Base-by-base conservation (phyloP, 2,888 invertebrate genomes). In the Malthinus seriepunctatus region DNA sequence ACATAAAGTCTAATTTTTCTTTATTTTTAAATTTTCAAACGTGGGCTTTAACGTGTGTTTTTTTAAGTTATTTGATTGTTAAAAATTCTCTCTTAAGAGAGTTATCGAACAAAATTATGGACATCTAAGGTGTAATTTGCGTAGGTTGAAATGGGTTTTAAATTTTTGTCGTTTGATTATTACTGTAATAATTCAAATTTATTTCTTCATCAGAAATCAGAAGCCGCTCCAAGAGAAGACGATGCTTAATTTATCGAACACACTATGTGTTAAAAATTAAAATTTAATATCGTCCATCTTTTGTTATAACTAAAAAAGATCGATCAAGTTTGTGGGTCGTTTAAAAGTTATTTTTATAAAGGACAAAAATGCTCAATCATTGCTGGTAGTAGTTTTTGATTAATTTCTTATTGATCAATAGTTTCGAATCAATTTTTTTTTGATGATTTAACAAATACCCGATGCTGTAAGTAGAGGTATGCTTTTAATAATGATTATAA, bases 381-480 rank as follows among this genome's bases (percentile, higher is more conserved):
- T 32, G 39, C 32, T 39, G 31, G 52, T 52, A 52, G 52, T 52
- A 44, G 45, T 44, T 52, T 53, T 32, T 54, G 54, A 54, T 54
- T 54, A 54, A 54, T 54, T 54, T 46, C 42, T 42, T 31, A 46
- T 15, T 46, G 31, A 31, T 31, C 46, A 15, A 46, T 31, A 32
- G 11, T 46, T 46, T 9, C 32, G 46, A 32, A 32, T 46, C 46
- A 11, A 5, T 46, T 32, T 31, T 46, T 46, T 46, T n/a, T 35
- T 35, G 35, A 5, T 5, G 23, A 15, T 42, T 42, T 42, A 42
- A 15, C 23, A 42, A 42, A 15, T 15, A 42, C 23, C 23, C 14
- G 39, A 15, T 42, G 23, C 39, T 42, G 14, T 5, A 23, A 23
- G 14, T 5, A 23, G 5, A 23, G 23, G 23, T 23, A 23, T 23